Base-by-base conservation (phyloP, 2,888 invertebrate species). In the Calephelis perditalis region DNA sequence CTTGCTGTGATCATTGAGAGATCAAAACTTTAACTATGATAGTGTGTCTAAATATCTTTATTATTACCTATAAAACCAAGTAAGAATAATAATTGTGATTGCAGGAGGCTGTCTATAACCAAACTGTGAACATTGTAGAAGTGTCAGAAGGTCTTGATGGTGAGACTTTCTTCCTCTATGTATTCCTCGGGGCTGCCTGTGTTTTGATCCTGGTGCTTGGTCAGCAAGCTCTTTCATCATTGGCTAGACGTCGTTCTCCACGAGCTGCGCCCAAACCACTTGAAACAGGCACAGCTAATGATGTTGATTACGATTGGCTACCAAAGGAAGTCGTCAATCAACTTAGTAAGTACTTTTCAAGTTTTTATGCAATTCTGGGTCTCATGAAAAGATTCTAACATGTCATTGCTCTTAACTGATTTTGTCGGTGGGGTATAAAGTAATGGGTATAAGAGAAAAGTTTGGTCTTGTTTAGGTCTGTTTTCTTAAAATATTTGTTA, bases 301-400 rank as follows among this genome's bases (percentile, higher is more conserved):
- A 98, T 84, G 97, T 99, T 5, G 99, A 99, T 86, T 99, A 97
- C 77, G 99, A 99, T 73, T 99, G 99, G 99, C 92, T 99, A 77
- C 99, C 99, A 49, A 95, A 96, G 77, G 97, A 98, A 84, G 96
- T 96, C 66, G 92, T 97, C 59, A 94, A 95, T 71, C 94, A 93
- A 80, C 91, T 96, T 70, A 96, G 97, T 97, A 91, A 94, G 96
- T 93, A 57, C 7, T 15, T 43, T 7, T 55, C 5, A 43, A 52
- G 36, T 40, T 43, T 5, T 57, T 15, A 26, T 26, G 26, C 26
- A 26, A 26, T 26, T 26, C 26, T 3, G 26, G 4, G 26, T 26
- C 1, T 15, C 26, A 26, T 26, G 4, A 26, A 26, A 26, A 1
- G 4, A 26, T 26, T 26, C 26, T 26, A 26, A 26, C 26, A 26